A percentile compares a stretch with the other conserved stretches of the same genome.
Conservation (phyloP, 2,113 vertebrate genomes). For the Ptychochromis oligacanthus region DNA sequence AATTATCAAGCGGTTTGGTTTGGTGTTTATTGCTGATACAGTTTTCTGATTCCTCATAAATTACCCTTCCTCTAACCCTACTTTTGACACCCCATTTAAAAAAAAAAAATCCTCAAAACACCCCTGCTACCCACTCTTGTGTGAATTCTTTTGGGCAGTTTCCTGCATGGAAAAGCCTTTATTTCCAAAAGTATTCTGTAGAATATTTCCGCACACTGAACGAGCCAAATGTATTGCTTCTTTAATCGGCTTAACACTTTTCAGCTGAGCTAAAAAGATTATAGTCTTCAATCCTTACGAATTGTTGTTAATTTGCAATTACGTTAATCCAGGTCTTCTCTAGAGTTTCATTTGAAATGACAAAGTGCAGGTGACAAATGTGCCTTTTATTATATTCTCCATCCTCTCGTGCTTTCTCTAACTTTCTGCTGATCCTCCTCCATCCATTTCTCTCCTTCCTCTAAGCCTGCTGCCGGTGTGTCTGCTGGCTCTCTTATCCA, state of each 20-base stretch:
- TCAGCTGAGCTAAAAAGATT: background rate
- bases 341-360: background rate
- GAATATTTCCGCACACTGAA: background rate
- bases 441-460: constrained; percentile 42
- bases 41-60: rapidly evolving
- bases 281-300: background rate
- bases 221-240: background rate
- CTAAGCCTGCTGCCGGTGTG: constrained; percentile 47
- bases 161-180: background rate
- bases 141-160: background rate
- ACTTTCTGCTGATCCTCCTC: background rate
- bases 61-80: background rate
- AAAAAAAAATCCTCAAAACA: background rate
- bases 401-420: background rate
- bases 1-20: background rate
- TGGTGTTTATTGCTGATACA: background rate
- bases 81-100: background rate
- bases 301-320: background rate
- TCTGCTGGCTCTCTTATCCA: constrained; percentile 64
- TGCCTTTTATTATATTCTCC: background rate
- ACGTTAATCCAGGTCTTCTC: background rate
- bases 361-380: background rate
- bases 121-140: background rate
- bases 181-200: background rate
- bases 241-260: background rate